Conservation (phyloP, 2,113 vertebrate species). For the Desmodus rotundus region DNA sequence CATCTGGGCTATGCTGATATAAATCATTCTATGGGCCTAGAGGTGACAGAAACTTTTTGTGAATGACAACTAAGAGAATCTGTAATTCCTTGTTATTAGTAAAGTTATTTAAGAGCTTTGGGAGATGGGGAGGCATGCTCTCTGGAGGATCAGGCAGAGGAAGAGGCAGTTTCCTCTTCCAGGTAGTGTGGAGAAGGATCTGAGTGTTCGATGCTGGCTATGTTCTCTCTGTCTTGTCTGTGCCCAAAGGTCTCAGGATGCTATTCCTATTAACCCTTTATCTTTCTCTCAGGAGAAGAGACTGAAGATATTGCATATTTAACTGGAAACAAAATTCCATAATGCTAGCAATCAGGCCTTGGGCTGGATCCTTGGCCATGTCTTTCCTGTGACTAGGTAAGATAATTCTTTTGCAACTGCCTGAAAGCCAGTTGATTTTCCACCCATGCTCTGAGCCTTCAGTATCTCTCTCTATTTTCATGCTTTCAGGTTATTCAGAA, state of each 20-base stretch:
- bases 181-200: background rate
- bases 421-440: background rate
- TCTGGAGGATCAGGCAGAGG: background rate
- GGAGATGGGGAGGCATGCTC: background rate
- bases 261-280: background rate
- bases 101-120: background rate
- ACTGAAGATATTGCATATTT: background rate
- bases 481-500: background rate
- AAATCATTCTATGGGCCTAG: background rate
- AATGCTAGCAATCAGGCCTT: background rate
- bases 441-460: background rate
- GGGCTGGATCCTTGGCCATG: background rate
- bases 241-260: background rate
- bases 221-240: background rate
- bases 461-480: background rate
- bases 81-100: background rate
- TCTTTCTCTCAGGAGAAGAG: background rate
- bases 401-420: background rate
- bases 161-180: background rate
- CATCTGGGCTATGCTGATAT: background rate
- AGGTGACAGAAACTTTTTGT: background rate
- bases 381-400: background rate
- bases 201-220: background rate
- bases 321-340: background rate
- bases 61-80: background rate